Evolutionary conservation across 2,888 invertebrate genomes (phyloP).

Genomic region (Mimumesa dahlbomi): DNA sequence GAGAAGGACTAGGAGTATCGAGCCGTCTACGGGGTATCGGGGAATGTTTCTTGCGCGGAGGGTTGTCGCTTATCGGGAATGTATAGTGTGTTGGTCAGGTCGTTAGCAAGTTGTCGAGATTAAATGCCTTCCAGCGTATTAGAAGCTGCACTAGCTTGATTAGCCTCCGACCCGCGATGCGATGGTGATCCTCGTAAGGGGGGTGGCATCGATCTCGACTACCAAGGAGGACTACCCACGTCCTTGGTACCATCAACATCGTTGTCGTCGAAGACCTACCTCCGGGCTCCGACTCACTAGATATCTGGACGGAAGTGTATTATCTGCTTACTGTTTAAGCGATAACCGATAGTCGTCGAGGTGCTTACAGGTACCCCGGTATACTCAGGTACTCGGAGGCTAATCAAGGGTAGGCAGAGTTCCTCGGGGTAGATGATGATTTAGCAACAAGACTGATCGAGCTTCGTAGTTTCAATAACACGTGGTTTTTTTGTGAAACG

Average conservation of each 20-base stretch:
- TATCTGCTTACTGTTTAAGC: constrained; percentile 60
- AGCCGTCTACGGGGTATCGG: constrained; percentile 68
- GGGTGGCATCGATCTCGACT: constrained; percentile 58
- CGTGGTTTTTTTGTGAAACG: no score
- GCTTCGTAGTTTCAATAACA: no score
- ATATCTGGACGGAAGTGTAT: constrained; percentile 60
- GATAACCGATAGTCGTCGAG: constrained; percentile 43
- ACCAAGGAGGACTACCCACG: constrained; percentile 29
- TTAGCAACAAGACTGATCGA: no score
- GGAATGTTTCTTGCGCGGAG: constrained; percentile 74
- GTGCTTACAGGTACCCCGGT: neutral
- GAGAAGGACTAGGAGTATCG: constrained; percentile 48
- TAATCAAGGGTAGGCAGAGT: no score
- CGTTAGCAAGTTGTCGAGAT: constrained; percentile 80
- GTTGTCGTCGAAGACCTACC: constrained; percentile 42
- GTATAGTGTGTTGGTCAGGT: constrained; percentile 79
- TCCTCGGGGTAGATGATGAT: no score
- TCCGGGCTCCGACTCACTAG: constrained; percentile 39
- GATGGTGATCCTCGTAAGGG: constrained; percentile 49
- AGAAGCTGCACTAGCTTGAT: constrained; percentile 77
- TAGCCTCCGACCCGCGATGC: constrained; percentile 64
- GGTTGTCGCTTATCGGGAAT: constrained; percentile 78
- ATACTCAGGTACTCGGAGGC: no score
- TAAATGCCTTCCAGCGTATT: constrained; percentile 79
- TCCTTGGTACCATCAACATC: constrained; percentile 23